These are phyloP conservation scores for Agapetus fuscipes DNA, from an alignment of 2,888 invertebrate species.

Conservation along the genomic window DNA sequence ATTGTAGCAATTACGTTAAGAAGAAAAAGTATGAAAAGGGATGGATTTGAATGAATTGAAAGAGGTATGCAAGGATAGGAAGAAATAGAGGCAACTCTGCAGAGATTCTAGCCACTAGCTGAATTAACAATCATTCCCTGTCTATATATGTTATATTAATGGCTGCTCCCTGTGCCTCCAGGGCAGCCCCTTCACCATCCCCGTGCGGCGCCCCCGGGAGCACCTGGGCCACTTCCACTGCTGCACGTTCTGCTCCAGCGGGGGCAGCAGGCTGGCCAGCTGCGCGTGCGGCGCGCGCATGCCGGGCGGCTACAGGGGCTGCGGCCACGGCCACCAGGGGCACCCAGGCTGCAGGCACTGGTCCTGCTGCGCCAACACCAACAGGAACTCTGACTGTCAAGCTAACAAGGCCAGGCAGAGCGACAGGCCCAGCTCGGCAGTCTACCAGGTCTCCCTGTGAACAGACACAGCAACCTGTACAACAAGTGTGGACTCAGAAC, in stretches of 20 bases:
- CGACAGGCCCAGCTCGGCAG: conserved; percentile 35
- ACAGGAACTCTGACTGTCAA: conserved; percentile 54
- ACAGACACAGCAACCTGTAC: too few species aligned
- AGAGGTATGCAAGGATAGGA: too few species aligned
- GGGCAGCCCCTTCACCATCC: conserved; percentile 60
- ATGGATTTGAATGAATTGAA: too few species aligned
- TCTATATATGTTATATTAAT: not conserved
- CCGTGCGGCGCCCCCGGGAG: conserved; percentile 50
- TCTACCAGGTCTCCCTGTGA: conserved; percentile 49
- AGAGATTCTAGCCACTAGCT: not conserved
- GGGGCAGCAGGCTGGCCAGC: conserved; percentile 55
- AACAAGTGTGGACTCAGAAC: too few species aligned
- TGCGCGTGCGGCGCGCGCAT: conserved; percentile 67
- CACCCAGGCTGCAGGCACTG: conserved; percentile 74
- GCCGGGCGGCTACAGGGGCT: conserved; percentile 65
- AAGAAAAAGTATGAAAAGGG: too few species aligned
- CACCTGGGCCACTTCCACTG: conserved; percentile 71
- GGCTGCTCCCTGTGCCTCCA: conserved; percentile 27
- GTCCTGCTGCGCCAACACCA: conserved; percentile 68
- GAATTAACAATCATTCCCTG: not conserved
- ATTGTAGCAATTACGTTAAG: too few species aligned
- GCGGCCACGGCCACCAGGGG: conserved; percentile 72
- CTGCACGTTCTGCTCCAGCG: conserved; percentile 73
- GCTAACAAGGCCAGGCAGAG: too few species aligned
- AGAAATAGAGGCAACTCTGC: too few species aligned